Evolutionary conservation across 1,140 invertebrate species (phyloP), one percentile per base, ranked within the genome.

Genomic region (Neodiprion pinetum): DNA sequence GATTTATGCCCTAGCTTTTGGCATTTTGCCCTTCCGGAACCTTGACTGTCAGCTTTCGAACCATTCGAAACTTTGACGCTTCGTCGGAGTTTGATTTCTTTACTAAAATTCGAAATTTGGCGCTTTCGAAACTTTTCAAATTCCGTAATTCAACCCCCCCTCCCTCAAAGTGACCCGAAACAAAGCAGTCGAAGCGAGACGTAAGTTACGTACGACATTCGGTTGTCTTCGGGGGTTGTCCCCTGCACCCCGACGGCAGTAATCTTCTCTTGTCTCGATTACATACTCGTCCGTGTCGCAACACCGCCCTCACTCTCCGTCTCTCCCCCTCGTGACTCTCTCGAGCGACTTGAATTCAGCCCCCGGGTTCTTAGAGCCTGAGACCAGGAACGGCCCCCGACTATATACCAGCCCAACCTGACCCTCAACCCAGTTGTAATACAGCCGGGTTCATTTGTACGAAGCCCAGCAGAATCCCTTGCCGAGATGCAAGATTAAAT

Each of bases 201-300:
- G 28, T 0, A 40, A 40, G 28, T 40, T 40, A 40, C 28, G 28
- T 40, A 40, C 28, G 2, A 40, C 28, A 2, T 40, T 40, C 5
- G 28, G 2, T 40, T 40, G 28, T 40, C 28, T 40, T 40, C 28
- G 28, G 28, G 28, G 28, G 28, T 40, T 5, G 28, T 40, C 28
- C 28, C 28, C 28, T 40, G 28, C 28, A 40, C 53, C 53, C 53
- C 53, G 53, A 17, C n/a, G 53, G n/a, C 53, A 17, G 53, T 61
- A 61, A 61, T 61, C 53, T 61, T 61, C n/a, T 17, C 53, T 61
- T 61, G 53, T 61, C 53, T 61, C 53, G 53, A 61, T 61, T 61
- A 61, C 53, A 61, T 61, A 61, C 53, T 61, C 53, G 53, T 61
- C 53, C 53, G 53, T 61, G 53, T 61, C 53, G 53, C 11, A 14